These are phyloP conservation scores for Chaetodon trifasciatus DNA, from an alignment of 2,797 vertebrate species.

Conservation along the genomic window DNA sequence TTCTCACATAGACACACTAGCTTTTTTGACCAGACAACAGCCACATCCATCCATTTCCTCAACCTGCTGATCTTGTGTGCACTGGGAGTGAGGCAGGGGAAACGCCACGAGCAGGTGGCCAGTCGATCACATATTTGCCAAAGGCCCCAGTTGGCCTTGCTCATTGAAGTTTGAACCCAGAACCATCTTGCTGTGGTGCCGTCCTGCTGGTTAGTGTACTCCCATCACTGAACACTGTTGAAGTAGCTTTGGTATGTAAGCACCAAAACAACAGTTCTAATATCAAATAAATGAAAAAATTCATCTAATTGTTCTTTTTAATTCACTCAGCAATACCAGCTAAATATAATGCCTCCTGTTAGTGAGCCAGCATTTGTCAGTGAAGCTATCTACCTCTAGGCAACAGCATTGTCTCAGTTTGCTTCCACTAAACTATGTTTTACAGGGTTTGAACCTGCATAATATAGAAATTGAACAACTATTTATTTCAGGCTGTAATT, in stretches of 20 bases:
- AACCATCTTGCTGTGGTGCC: background rate
- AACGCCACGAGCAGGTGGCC: slow-evolving; percentile 18
- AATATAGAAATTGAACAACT: background rate
- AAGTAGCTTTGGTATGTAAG: background rate
- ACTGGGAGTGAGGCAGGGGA: background rate
- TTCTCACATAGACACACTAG: slow-evolving; percentile 17
- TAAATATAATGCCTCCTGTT: background rate
- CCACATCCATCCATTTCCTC: slow-evolving; percentile 13
- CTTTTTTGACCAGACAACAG: slow-evolving; percentile 34
- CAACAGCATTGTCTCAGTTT: background rate
- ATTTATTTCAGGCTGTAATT: slow-evolving; percentile 6
- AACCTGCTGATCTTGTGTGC: slow-evolving; percentile 3
- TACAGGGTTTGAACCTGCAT: background rate
- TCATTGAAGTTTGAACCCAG: background rate
- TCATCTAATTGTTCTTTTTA: background rate
- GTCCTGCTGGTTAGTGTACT: background rate
- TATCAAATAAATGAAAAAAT: background rate
- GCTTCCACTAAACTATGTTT: background rate
- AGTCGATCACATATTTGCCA: background rate
- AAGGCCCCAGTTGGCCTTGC: background rate
- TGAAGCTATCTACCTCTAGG: background rate
- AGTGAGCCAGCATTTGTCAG: slow-evolving; percentile 6
- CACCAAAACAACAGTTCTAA: background rate
- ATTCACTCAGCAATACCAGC: background rate
- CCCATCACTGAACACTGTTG: background rate